Base-by-base conservation (phyloP, 2,113 vertebrate genomes). In the Gadus chalcogrammus region DNA sequence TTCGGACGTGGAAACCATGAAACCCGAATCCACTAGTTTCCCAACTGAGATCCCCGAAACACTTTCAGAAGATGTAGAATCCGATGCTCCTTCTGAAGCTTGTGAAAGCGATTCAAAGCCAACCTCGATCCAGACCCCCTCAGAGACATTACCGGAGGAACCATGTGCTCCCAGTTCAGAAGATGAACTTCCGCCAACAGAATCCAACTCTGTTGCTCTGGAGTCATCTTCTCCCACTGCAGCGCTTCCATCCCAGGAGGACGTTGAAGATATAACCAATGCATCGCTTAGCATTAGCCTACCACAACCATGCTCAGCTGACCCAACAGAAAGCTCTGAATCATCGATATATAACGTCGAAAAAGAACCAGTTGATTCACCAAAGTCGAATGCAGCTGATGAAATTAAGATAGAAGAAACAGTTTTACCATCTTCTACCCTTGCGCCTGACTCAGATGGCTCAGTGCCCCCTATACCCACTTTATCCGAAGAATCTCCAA, bases 261-360 rank as follows among this genome's bases (percentile, higher is more conserved):
- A 58, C n/a, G 55, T 58, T n/a, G 15, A n/a, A 58, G 55, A 58
- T 6, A 16, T 13, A 58, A 17, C 15, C 55, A 58, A 58, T 58
- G 15, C 55, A 58, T 58, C 55, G 5, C 6, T 16, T 15, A 55
- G 5, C 12, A 55, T 55, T 11, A 13, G 12, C 3, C 53, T 55
- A 12, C 9, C 28, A 28, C 67, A 72, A 55, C 58, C 74, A 55
- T 27, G 52, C 70, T 70, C 70, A 70, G 61, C 72, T 68, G 66
- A 16, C 24, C 5, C 28, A 48, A 48, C 42, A 3, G 69, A 82
- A 69, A 78, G 2, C 13, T 58, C 60, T 15, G 13, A 27, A 27
- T 68, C 69, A 64, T 15, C 15, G n/a, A 18, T 18, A 20, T 68
- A 3, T 68, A 27, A n/a, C 31, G 38, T 78, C 65, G 28, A 69